Conservation (phyloP, 2,888 invertebrate species). For the Phengaris arion region DNA sequence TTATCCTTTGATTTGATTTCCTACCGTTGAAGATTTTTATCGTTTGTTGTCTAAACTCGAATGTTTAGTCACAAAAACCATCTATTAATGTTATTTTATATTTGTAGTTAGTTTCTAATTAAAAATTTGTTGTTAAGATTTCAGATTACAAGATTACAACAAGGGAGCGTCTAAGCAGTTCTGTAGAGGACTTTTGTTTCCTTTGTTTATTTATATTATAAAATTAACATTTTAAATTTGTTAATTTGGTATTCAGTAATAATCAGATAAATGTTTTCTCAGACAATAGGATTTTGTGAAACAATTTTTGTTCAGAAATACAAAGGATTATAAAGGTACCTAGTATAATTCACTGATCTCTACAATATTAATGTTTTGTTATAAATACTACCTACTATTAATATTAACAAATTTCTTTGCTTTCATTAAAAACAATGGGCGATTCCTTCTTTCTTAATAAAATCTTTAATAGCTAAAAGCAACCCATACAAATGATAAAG, state of each 20-base stretch:
- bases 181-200: slow-evolving; percentile 53
- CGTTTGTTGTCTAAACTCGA: neutral
- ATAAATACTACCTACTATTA: neutral
- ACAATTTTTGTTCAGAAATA: slow-evolving; percentile 9
- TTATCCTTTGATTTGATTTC: too few relatives aligned
- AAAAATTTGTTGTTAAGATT: slow-evolving; percentile 56
- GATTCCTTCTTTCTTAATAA: neutral
- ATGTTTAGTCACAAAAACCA: neutral
- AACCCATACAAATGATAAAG: too few relatives aligned
- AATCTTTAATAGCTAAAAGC: too few relatives aligned
- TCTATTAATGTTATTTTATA: slow-evolving; percentile 3
- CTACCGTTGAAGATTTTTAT: neutral
- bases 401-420: neutral
- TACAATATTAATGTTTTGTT: neutral
- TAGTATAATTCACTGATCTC: neutral
- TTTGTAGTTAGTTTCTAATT: slow-evolving; percentile 17
- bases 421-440: neutral
- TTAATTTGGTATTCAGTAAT: slow-evolving; percentile 5
- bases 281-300: slow-evolving; percentile 16
- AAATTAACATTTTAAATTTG: slow-evolving; percentile 28
- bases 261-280: slow-evolving; percentile 22
- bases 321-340: slow-evolving; percentile 10
- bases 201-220: slow-evolving; percentile 46
- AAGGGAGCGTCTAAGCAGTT: slow-evolving; percentile 52
- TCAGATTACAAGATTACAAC: slow-evolving; percentile 76